Evolutionary conservation across 2,113 vertebrate genomes (phyloP), one percentile per base, ranked within the genome.

Genomic region (Leuciscus idus): DNA sequence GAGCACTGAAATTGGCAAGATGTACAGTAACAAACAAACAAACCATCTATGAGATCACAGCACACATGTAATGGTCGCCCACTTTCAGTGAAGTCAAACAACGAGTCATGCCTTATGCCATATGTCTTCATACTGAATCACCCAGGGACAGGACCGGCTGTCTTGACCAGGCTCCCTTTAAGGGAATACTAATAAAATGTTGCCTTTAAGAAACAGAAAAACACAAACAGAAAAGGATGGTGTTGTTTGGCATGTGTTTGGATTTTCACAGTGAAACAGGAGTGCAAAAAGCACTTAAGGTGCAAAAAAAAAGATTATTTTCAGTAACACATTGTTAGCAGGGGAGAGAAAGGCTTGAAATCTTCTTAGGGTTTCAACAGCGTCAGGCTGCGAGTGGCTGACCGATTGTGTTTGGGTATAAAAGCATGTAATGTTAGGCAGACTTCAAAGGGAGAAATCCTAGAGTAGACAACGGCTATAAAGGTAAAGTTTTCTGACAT

Each of bases 21-120:
- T 30, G 26, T 36, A 43, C 43, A 55, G 55, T 6, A 61, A 57
- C 21, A 52, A 33, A 50, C 85, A 64, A 86, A 81, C 68, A 73
- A 83, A 62, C 9, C 23, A 62, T 15, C 61, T 61, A 79, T 39
- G 48, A 83, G 80, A 83, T 48, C 4, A 13, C 23, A 64, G 46
- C 21, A 55, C 26, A 30, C 19, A 23, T 8, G 73, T 21, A 33
- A 84, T 10, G 43, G 36, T 36, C 26, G 28, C 83, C 88, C 36
- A 72, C 81, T 81, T 84, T 74, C 66, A 68, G 57, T 50, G 52
- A 28, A 83, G 72, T 68, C 74, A 76, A 73, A 52, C 46, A 48
- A n/a, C 30, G 59, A 82, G 61, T 83, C 79, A 55, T 21, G 74
- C 74, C 15, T 33, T 48, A 76, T 81, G 88, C 85, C 36, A 4